Conservation (phyloP, 2,113 vertebrate genomes). For the Erythrolamprus reginae region DNA sequence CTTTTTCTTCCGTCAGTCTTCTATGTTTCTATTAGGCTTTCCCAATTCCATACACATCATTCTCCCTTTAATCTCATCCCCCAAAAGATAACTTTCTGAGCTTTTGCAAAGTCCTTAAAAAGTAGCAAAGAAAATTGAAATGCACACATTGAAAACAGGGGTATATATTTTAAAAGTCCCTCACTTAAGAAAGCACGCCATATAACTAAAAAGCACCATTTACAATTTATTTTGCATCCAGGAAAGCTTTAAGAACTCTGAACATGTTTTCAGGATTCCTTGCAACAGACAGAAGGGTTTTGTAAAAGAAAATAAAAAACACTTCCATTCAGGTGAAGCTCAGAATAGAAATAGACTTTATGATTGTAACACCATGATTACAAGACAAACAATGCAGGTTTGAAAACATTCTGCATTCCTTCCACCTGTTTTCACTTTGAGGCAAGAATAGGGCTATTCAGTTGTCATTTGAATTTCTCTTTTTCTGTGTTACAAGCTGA, state of each 20-base stretch:
- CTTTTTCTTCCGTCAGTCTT: too few relatives aligned
- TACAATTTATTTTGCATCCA: not conserved
- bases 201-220: not conserved
- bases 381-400: not conserved
- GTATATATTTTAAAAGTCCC: not conserved
- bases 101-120: not conserved
- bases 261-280: not conserved
- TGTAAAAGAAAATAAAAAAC: not conserved
- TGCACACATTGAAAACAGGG: not conserved
- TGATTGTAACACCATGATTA: not conserved
- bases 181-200: not conserved
- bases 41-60: not conserved
- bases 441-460: not conserved
- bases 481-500: not conserved
- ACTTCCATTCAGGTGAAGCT: not conserved
- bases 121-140: not conserved
- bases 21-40: too few relatives aligned
- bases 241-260: not conserved
- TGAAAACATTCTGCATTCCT: rapidly evolving
- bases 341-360: not conserved
- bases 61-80: not conserved
- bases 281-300: not conserved
- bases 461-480: conserved; percentile 3
- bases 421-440: not conserved
- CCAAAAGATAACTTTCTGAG: not conserved